A percentile compares a stretch with the other conserved stretches of the same genome.
Conservation (phyloP, 1,140 invertebrate genomes). For the Drosophila tropicalis region DNA sequence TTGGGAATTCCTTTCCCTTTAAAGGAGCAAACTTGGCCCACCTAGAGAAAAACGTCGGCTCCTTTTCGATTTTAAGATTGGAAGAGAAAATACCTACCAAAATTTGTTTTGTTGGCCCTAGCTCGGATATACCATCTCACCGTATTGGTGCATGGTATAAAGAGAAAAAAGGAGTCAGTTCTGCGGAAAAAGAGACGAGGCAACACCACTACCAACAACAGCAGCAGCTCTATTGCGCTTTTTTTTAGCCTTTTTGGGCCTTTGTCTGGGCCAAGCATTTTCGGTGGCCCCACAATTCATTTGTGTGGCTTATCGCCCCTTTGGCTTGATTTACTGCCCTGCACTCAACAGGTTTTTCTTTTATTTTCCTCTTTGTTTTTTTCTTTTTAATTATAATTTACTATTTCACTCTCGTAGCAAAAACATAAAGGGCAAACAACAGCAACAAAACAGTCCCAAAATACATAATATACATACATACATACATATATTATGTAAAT, state of each 20-base stretch:
- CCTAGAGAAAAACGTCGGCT: too few relatives aligned
- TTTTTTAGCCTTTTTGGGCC: constrained; percentile 12
- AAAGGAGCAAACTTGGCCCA: too few relatives aligned
- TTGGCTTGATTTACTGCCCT: constrained; percentile 75
- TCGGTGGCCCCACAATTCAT: constrained; percentile 60
- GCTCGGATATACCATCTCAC: too few relatives aligned
- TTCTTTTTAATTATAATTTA: constrained; percentile 60
- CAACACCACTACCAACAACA: constrained; percentile 13
- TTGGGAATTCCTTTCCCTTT: too few relatives aligned
- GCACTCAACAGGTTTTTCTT: constrained; percentile 55
- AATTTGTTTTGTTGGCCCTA: too few relatives aligned
- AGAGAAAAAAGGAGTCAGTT: constrained; percentile 1
- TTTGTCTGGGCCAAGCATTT: constrained; percentile 54
- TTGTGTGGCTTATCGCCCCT: constrained; percentile 78
- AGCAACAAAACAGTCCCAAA: background rate
- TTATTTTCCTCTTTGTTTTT: background rate
- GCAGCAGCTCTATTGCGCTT: constrained; percentile 34
- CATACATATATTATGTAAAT: background rate
- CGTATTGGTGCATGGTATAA: too few relatives aligned
- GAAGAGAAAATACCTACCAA: too few relatives aligned
- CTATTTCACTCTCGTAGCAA: constrained; percentile 40
- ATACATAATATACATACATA: background rate
- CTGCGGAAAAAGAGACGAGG: constrained; percentile 21
- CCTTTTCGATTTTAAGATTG: too few relatives aligned
- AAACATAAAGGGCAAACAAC: constrained; percentile 2